Evolutionary conservation across 2,113 vertebrate genomes (phyloP), one percentile per base, ranked within the genome.

Genomic region (Eulacestoma nigropectus): DNA sequence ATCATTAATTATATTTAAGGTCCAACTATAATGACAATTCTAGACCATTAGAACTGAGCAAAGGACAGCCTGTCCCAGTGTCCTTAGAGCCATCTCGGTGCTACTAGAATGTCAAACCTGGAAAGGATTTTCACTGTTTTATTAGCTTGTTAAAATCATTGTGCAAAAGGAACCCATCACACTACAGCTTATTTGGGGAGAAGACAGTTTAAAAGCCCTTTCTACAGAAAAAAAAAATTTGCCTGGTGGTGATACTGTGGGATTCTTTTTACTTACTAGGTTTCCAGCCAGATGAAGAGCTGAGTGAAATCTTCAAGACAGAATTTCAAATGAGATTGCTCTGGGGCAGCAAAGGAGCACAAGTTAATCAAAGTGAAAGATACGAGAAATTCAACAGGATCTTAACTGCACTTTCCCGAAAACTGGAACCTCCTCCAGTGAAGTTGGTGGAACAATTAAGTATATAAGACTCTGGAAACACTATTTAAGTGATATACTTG

Each of bases 261-360:
- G 6, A 70, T 97, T 96, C 41, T 69, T 95, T 93, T 47, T 95
- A 88, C 44, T 89, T 55, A 55, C 35, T 94, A 99, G 99, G 97
- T 87, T 99, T 99, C 96, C 97, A 98, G 75, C 97, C 98, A 12
- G 98, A 99, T 77, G 98, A 99, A 76, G 98, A 99, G 84, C 98
- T 99, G 98, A 98, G 98, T 69, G 99, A 99, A 97, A 98, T 99
- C 94, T 98, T 99, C 80, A 99, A 96, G 97, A 99, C 99, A 8
- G 99, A 99, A 98, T 99, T 99, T 97, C 99, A 99, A 96, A 98
- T 99, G 97, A 98, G 99, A 93, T 95, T 99, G 97, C 98, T 99
- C 12, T 99, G 99, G 99, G 99, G 99, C 84, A 99, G 99, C 95
- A 99, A 99, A 87, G 99, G 99, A 42, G 99, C 99, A 3, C 95